Evolutionary conservation across 2,888 invertebrate species (phyloP).

Genomic region (Tipula vernalis): DNA sequence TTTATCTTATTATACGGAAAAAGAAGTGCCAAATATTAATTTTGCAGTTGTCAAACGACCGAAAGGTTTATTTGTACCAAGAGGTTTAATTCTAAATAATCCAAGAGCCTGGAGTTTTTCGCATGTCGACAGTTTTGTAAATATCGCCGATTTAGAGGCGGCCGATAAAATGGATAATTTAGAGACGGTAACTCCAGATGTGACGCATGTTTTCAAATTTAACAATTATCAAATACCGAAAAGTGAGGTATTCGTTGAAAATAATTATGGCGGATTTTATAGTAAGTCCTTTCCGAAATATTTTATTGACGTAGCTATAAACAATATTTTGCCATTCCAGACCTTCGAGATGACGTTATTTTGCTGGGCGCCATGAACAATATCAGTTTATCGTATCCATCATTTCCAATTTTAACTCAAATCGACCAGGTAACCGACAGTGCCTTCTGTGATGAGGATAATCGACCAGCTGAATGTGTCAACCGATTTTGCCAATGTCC

Average conservation of each 20-base stretch:
- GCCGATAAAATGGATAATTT: neutral
- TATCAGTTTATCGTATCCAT: slow-evolving; percentile 61
- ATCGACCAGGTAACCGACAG: slow-evolving; percentile 23
- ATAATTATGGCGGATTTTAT: neutral
- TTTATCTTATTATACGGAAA: neutral
- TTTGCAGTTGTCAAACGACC: neutral
- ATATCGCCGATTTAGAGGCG: neutral
- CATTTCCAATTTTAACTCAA: slow-evolving; percentile 67
- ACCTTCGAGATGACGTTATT: slow-evolving; percentile 20
- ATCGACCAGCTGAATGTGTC: slow-evolving; percentile 20
- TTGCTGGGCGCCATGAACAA: slow-evolving; percentile 50
- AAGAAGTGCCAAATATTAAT: neutral
- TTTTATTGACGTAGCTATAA: neutral
- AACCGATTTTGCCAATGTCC: slow-evolving; percentile 20
- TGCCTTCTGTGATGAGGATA: slow-evolving; percentile 24
- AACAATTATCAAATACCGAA: neutral
- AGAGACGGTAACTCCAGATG: neutral
- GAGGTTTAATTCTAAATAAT: neutral
- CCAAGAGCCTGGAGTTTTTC: neutral
- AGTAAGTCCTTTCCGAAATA: neutral
- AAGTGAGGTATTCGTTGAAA: neutral
- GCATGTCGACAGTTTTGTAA: neutral
- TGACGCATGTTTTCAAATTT: neutral
- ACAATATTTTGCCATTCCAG: slow-evolving; percentile 15
- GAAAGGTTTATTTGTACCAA: neutral